These are phyloP conservation scores for Lasiommata megera DNA, from an alignment of 2,888 invertebrate genomes.

Conservation along the genomic window DNA sequence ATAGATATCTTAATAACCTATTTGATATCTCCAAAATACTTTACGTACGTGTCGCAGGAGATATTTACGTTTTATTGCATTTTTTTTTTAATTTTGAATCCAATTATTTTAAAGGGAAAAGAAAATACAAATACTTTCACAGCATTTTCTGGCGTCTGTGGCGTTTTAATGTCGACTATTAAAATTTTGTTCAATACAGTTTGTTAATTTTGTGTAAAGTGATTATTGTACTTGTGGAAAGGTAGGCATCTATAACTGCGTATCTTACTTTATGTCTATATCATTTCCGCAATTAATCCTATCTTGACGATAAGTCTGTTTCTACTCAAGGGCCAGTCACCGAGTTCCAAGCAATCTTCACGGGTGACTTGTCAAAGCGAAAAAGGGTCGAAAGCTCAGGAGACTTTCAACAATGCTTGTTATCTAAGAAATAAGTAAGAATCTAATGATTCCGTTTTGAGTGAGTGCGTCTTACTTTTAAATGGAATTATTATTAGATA, in stretches of 20 bases:
- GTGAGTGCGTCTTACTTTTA: slow-evolving; percentile 54
- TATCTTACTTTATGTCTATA: slow-evolving; percentile 56
- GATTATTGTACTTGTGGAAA: no score
- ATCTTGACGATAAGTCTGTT: slow-evolving; percentile 75
- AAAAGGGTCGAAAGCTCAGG: slow-evolving; percentile 77
- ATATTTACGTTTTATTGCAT: no score
- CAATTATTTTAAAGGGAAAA: no score
- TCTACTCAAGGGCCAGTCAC: slow-evolving; percentile 75
- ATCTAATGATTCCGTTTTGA: slow-evolving; percentile 77
- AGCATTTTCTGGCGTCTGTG: no score
- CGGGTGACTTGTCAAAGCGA: slow-evolving; percentile 80
- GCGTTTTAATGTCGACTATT: no score
- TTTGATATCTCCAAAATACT: no score
- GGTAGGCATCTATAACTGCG: slow-evolving; percentile 56
- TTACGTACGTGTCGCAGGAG: no score
- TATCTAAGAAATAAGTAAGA: slow-evolving; percentile 77
- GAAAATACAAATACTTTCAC: no score
- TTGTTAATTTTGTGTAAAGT: no score
- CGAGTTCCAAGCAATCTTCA: slow-evolving; percentile 80
- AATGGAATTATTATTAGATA: slow-evolving; percentile 25
- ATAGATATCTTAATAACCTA: no score
- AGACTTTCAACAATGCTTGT: slow-evolving; percentile 81
- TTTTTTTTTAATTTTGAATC: no score
- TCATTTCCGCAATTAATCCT: slow-evolving; percentile 80
- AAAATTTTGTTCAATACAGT: no score